These are phyloP conservation scores for Micrasema longulum DNA, from an alignment of 1,140 invertebrate genomes.

Conservation along the genomic window DNA sequence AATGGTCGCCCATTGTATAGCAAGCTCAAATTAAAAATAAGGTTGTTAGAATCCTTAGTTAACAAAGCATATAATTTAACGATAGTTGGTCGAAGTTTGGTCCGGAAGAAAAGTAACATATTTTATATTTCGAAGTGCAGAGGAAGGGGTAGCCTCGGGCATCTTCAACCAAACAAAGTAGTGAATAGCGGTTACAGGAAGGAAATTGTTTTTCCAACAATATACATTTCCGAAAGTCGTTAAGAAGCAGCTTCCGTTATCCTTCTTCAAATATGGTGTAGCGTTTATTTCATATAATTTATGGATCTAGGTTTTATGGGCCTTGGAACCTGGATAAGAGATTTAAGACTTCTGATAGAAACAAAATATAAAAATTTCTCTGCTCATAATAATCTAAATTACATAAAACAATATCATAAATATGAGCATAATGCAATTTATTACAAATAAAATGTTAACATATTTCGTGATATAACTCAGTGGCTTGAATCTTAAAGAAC, in stretches of 20 bases:
- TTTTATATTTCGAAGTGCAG: conserved; percentile 43
- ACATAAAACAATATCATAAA: too few species aligned
- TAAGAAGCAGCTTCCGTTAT: conserved; percentile 39
- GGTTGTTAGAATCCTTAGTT: too few species aligned
- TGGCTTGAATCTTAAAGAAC: too few species aligned
- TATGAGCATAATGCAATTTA: too few species aligned
- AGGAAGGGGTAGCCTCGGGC: conserved; percentile 4
- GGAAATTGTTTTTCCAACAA: conserved; percentile 56
- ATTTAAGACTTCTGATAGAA: not conserved
- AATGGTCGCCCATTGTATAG: too few species aligned
- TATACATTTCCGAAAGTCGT: conserved; percentile 56
- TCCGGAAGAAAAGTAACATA: conserved; percentile 50
- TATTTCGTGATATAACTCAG: too few species aligned
- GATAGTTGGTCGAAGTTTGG: not conserved
- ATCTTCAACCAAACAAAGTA: conserved; percentile 37
- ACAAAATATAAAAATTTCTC: too few species aligned
- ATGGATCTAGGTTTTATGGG: conserved; percentile 38
- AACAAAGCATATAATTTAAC: conserved; percentile 13
- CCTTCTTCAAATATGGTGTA: conserved; percentile 44
- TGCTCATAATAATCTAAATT: too few species aligned
- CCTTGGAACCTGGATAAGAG: conserved; percentile 15
- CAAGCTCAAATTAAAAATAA: too few species aligned
- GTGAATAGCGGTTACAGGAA: conserved; percentile 48
- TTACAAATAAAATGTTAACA: too few species aligned
- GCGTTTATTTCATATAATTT: conserved; percentile 46